Conservation (phyloP, 2,888 invertebrate species). For the Eristalis arbustorum region DNA sequence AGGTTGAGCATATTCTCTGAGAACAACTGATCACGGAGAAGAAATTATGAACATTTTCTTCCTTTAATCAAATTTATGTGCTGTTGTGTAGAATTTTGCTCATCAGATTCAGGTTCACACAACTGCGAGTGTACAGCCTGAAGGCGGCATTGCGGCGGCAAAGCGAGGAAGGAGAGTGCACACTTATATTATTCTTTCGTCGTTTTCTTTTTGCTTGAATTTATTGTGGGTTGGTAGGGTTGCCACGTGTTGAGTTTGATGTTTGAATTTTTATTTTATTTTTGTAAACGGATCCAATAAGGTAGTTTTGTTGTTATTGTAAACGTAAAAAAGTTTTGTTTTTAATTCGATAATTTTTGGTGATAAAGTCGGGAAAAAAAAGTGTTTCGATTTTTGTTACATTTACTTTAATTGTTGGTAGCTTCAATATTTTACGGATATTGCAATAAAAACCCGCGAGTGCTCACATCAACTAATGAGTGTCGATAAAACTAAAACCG, state of each 20-base stretch:
- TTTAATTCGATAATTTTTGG: too few relatives aligned
- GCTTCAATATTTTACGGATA: background rate
- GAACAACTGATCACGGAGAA: background rate
- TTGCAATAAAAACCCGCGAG: background rate
- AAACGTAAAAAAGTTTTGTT: too few relatives aligned
- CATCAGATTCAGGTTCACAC: background rate
- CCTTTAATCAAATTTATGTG: background rate
- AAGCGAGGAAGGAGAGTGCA: background rate
- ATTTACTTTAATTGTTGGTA: background rate
- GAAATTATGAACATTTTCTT: background rate
- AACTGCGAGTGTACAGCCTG: background rate
- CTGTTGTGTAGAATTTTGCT: background rate
- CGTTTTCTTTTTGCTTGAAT: background rate
- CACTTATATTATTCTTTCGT: background rate
- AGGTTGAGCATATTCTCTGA: background rate
- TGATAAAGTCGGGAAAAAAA: too few relatives aligned
- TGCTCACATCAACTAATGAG: background rate
- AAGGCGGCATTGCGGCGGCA: background rate
- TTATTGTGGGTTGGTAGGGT: background rate
- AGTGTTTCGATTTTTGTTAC: too few relatives aligned
- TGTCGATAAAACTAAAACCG: background rate
- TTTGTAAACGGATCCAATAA: too few relatives aligned
- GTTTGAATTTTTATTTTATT: background rate
- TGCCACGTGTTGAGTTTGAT: background rate
- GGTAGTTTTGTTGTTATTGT: too few relatives aligned